Conservation (phyloP, 2,888 invertebrate genomes). For the Doris montereyensis region DNA sequence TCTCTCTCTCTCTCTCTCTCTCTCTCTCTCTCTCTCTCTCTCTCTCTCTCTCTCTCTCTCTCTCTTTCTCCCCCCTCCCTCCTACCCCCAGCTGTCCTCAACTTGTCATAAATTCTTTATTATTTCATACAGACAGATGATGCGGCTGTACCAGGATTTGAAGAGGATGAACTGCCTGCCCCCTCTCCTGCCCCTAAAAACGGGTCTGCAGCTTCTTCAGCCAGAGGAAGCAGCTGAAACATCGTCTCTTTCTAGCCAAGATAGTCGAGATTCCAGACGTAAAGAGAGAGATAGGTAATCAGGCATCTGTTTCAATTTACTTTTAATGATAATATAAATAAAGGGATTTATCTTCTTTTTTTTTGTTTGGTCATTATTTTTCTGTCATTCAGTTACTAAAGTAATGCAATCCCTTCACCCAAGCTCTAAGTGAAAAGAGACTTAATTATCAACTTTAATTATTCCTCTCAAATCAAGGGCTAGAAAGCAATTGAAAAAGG, state of each 20-base stretch:
- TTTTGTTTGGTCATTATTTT: not conserved
- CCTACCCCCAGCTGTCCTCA: no score
- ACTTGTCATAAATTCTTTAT: not conserved
- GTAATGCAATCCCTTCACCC: no score
- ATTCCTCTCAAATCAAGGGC: constrained; percentile 41
- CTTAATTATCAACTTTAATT: not conserved
- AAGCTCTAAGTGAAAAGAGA: no score
- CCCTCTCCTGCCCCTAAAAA: constrained; percentile 42
- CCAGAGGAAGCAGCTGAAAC: constrained; percentile 68
- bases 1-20: no score
- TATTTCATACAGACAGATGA: constrained; percentile 55
- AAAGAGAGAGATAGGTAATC: constrained; percentile 57
- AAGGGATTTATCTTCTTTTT: not conserved
- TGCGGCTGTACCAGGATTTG: constrained; percentile 52
- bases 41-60: no score
- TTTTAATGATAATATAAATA: no score
- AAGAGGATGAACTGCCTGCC: constrained; percentile 60
- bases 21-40: no score
- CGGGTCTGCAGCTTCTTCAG: constrained; percentile 57
- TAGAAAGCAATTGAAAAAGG: constrained; percentile 54
- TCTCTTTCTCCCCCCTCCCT: no score
- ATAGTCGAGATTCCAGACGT: constrained; percentile 55
- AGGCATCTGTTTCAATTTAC: no score
- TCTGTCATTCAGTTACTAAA: not conserved
- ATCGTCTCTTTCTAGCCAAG: constrained; percentile 68